Conservation (phyloP, 2,888 invertebrate genomes). For the Quadroppia sp. region DNA sequence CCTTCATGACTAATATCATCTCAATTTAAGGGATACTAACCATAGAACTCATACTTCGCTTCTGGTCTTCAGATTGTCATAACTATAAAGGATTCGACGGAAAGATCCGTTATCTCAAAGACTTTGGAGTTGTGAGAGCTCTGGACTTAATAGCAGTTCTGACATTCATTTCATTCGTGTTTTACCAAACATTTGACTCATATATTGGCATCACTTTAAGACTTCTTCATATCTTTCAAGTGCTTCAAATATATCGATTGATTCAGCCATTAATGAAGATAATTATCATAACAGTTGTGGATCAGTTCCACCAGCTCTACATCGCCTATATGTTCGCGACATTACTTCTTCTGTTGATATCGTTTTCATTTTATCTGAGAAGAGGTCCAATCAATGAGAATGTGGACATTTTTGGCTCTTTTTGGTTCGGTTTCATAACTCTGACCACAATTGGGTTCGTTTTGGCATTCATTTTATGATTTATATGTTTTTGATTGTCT, state of each 20-base stretch:
- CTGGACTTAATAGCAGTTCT: background rate
- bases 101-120: background rate
- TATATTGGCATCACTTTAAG: background rate
- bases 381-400: background rate
- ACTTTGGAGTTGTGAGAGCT: background rate
- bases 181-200: background rate
- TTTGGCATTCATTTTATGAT: too few relatives aligned
- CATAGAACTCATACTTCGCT: constrained; percentile 11
- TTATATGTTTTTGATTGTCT: background rate
- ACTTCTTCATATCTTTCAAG: constrained; percentile 16
- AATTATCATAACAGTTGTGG: background rate
- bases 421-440: constrained; percentile 19
- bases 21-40: background rate
- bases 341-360: background rate
- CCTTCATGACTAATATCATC: background rate
- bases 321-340: background rate
- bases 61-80: constrained; percentile 10
- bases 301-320: constrained; percentile 19
- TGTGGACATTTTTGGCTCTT: background rate
- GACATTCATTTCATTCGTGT: constrained; percentile 2
- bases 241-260: constrained; percentile 15
- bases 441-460: constrained; percentile 27
- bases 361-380: background rate
- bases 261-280: background rate
- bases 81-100: background rate